phyloP scores from a whole-genome alignment of 2,113 vertebrate genomes.

The Clarias gariepinus region DNA sequence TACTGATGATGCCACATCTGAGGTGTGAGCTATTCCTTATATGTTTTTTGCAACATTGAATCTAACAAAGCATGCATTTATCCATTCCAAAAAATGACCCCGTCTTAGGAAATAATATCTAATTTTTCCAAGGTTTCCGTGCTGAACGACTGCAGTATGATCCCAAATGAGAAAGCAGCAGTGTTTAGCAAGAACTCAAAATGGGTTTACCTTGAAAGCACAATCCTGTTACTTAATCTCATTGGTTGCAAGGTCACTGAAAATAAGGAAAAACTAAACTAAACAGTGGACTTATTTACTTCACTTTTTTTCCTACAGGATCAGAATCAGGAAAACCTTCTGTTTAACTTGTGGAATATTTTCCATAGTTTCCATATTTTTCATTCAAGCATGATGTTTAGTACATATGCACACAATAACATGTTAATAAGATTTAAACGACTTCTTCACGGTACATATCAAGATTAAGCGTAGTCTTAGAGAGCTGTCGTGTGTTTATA shows the following conservation, averaged over 20 bases:
- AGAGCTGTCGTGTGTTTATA: background rate
- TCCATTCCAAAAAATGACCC: background rate
- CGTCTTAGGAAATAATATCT: background rate
- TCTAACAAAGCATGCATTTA: background rate
- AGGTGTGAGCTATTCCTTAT: background rate
- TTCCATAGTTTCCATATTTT: background rate
- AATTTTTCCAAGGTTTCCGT: background rate
- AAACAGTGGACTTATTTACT: background rate
- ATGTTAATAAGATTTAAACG: background rate
- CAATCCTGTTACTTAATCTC: background rate
- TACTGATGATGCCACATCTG: background rate
- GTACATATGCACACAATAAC: background rate
- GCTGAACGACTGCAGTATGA: background rate
- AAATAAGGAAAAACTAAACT: background rate
- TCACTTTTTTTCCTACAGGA: too few species aligned
- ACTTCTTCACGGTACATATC: too few species aligned
- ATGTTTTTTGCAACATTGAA: background rate
- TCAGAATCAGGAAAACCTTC: background rate
- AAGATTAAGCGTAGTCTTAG: background rate
- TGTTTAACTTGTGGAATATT: background rate
- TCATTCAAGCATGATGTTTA: background rate
- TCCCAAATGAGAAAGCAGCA: background rate
- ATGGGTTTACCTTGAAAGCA: background rate
- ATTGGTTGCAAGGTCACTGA: background rate
- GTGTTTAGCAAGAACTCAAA: background rate